Conservation (phyloP, 1,140 invertebrate species). For the Leptinotarsa texana region DNA sequence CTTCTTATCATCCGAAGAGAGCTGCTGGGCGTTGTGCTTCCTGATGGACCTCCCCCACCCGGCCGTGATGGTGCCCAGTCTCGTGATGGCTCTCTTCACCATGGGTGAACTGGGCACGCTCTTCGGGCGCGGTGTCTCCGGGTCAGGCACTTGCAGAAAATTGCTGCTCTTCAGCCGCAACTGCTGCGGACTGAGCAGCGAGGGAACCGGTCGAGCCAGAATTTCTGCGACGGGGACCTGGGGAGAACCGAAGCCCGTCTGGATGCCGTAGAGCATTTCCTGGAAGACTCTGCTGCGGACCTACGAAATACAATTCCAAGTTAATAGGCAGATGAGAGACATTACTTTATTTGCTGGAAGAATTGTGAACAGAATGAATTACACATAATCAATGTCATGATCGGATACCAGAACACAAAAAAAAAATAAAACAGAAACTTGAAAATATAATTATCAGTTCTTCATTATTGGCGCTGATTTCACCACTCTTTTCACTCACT, state of each 20-base stretch:
- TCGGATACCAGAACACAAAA: no score
- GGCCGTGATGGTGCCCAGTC: constrained; percentile 84
- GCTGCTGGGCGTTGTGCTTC: constrained; percentile 68
- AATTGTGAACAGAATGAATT: no score
- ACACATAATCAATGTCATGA: no score
- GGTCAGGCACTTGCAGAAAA: constrained; percentile 72
- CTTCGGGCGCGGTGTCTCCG: constrained; percentile 72
- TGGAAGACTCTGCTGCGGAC: constrained; percentile 77
- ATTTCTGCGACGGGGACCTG: constrained; percentile 89
- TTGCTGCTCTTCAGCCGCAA: constrained; percentile 86
- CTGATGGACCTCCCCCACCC: constrained; percentile 86
- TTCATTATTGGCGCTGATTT: no score
- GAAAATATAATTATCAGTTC: no score
- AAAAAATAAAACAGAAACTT: no score
- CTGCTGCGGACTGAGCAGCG: constrained; percentile 76
- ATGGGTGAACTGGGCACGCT: constrained; percentile 93
- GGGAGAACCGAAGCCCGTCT: constrained; percentile 89
- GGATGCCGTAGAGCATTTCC: constrained; percentile 94
- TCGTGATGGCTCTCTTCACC: constrained; percentile 88
- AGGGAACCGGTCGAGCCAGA: constrained; percentile 80
- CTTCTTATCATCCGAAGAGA: constrained; percentile 84
- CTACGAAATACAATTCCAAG: neutral
- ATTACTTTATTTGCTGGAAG: no score
- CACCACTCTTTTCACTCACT: no score
- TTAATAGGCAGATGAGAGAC: neutral